phyloP scores from a whole-genome alignment of 2,797 vertebrate species.

The Acrossocheilus wenchowensis region DNA sequence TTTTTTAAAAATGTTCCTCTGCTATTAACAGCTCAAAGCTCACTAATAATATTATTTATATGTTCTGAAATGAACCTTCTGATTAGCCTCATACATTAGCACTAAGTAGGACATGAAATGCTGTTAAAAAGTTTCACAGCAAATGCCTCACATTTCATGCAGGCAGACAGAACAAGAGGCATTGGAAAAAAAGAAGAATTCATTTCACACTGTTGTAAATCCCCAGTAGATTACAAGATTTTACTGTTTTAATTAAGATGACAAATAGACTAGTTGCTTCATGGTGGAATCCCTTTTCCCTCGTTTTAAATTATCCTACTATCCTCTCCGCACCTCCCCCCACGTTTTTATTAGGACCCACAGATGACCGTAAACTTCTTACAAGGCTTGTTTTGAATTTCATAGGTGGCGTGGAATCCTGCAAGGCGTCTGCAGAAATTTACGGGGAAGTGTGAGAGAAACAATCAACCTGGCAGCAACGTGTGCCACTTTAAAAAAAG shows the following conservation, averaged over 20 bases:
- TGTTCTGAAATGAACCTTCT: slow-evolving; percentile 47
- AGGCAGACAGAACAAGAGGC: neutral
- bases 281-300: slow-evolving; percentile 64
- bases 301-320: slow-evolving; percentile 66
- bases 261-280: slow-evolving; percentile 74
- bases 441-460: slow-evolving; percentile 65
- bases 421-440: slow-evolving; percentile 64
- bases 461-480: slow-evolving; percentile 57
- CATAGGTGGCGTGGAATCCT: slow-evolving; percentile 73
- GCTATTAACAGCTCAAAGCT: slow-evolving; percentile 9
- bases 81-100: slow-evolving; percentile 54
- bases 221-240: slow-evolving; percentile 68
- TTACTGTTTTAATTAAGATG: slow-evolving; percentile 81
- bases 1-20: neutral
- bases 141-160: slow-evolving; percentile 4
- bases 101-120: slow-evolving; percentile 40
- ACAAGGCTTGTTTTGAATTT: slow-evolving; percentile 77
- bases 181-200: slow-evolving; percentile 62
- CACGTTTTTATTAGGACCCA: slow-evolving; percentile 61
- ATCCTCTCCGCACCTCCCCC: slow-evolving; percentile 24
- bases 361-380: slow-evolving; percentile 73
- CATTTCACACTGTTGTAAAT: slow-evolving; percentile 72
- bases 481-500: slow-evolving; percentile 50
- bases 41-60: slow-evolving; percentile 42
- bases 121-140: slow-evolving; percentile 47